Base-by-base conservation (phyloP, 35 echinoderm and acorn worm species). In the Apostichopus californicus region DNA sequence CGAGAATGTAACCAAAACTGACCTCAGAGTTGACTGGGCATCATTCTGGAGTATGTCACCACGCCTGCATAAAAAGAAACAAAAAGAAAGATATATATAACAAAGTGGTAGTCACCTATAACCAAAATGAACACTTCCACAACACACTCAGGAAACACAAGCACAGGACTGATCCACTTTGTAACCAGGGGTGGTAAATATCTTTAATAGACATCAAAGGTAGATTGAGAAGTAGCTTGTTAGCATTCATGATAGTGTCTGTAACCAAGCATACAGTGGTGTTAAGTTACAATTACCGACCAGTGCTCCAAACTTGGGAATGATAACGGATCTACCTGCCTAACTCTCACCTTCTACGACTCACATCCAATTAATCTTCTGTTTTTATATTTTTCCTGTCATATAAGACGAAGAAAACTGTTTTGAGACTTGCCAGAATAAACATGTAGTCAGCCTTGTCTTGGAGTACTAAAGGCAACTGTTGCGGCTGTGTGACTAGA, bases 1-100 rank as follows among this genome's bases (percentile, higher is more conserved):
- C 34, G 34, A n/a, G n/a, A 46, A 46, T 46, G 34, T 46, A 46
- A 46, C 34, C 2, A 81, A 46, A 83, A 85, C 14, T 85, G 57
- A 85, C 81, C 57, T 85, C 81, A 85, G 18, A 3, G 81, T 85
- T 9, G 81, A 85, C 23, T 85, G 81, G 9, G 81, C 81, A 23
- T 85, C 81, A 9, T 59, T 85, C 81, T 85, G 81, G 9, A 85
- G 57, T 85, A 85, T 24, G 58, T 85, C 81, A 85, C 81, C 81
- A n/a, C 57, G 22, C 57, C 81, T 85, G 81, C 14, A 55, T 54
- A 56, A 53, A 82, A 55, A 9, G 17, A 13, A 59, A 82, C 5
- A 18, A 85, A 15, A 60, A 85, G 9, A 85, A 60, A 60, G 18
- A 22, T 24, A 61, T 61, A n/a, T n/a, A 61, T 61, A 75, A 75